These are phyloP conservation scores for Caenorhabditis tropicalis DNA, from an alignment of 1,140 invertebrate species.

Conservation along the genomic window DNA sequence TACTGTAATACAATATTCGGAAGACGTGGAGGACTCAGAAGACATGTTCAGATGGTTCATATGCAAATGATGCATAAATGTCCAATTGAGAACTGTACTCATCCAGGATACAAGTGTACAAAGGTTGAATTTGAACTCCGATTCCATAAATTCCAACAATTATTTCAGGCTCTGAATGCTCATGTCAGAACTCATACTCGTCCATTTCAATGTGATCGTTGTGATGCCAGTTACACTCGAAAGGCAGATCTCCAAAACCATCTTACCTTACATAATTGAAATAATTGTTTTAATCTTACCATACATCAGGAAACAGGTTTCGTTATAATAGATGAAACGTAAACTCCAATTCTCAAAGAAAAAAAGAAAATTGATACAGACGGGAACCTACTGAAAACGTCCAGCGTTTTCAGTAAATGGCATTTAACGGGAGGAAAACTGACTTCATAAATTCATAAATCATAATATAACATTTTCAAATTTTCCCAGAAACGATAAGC, in stretches of 20 bases:
- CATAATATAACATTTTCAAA: too few species aligned
- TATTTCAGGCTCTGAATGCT: conserved; percentile 57
- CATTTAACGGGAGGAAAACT: too few species aligned
- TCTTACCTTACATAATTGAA: conserved; percentile 5
- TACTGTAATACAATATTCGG: conserved; percentile 53
- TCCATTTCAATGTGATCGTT: conserved; percentile 53
- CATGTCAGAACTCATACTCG: conserved; percentile 60
- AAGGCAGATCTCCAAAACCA: conserved; percentile 58
- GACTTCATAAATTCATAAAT: too few species aligned
- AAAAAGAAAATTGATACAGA: too few species aligned
- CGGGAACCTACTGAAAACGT: too few species aligned
- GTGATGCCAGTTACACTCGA: conserved; percentile 55
- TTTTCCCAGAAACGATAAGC: too few species aligned
- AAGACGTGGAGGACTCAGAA: conserved; percentile 57
- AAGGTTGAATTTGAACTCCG: conserved; percentile 45
- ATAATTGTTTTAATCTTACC: not conserved
- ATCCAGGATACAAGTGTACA: conserved; percentile 63
- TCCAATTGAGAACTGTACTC: conserved; percentile 55
- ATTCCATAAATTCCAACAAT: not conserved
- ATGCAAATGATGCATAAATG: conserved; percentile 55
- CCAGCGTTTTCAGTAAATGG: too few species aligned
- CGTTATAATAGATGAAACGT: too few species aligned
- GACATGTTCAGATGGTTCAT: conserved; percentile 62
- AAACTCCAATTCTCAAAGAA: too few species aligned
- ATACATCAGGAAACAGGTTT: too few species aligned